Conservation (phyloP, 30 jellyfish, hydroid and myxozoan species). For the Hydractinia symbiolongicarpus region DNA sequence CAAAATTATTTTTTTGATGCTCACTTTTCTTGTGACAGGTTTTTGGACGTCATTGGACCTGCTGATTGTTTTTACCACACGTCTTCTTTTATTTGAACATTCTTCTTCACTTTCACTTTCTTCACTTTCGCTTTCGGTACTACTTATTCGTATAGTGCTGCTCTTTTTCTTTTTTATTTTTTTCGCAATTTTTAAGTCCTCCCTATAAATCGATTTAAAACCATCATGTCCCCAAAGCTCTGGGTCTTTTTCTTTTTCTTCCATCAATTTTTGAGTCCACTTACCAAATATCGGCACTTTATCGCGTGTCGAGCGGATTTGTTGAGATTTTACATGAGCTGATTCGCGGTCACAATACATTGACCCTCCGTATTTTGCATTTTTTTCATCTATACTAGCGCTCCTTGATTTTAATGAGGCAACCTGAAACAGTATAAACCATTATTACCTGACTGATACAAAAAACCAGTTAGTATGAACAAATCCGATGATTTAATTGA, state of each 20-base stretch:
- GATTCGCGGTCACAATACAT: constrained; percentile 32
- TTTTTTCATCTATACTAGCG: background rate
- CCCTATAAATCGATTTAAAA: constrained; percentile 16
- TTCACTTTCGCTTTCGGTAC: background rate
- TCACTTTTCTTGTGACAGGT: background rate
- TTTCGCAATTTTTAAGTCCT: background rate
- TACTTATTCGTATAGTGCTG: background rate
- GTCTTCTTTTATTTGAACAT: background rate
- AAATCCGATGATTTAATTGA: no score
- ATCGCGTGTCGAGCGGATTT: background rate
- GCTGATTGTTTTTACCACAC: background rate
- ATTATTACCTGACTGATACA: no score
- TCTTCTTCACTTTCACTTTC: background rate
- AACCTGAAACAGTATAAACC: background rate
- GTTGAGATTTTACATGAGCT: background rate
- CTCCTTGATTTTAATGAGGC: background rate
- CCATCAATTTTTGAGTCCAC: constrained; percentile 13
- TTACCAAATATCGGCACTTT: background rate
- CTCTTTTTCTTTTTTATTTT: background rate
- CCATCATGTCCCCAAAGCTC: constrained; percentile 26
- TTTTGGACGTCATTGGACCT: background rate
- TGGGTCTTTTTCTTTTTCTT: constrained; percentile 28
- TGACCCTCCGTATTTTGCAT: background rate
- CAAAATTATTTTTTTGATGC: background rate
- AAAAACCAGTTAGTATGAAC: no score